Evolutionary conservation across 2,113 vertebrate genomes (phyloP), one percentile per base, ranked within the genome.

Genomic region (Puffinus mauretanicus): DNA sequence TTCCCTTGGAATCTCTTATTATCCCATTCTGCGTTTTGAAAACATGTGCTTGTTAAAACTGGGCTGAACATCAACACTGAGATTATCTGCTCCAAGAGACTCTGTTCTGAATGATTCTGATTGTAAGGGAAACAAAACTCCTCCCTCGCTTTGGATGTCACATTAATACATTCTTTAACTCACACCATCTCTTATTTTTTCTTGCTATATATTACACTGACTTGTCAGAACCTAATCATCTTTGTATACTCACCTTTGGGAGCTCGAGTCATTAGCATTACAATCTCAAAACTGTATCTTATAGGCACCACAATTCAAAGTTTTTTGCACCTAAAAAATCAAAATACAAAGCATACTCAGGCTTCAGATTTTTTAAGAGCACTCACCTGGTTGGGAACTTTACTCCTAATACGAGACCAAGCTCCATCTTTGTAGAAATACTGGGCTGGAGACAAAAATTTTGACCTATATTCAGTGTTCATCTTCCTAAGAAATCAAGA

Each of bases 391-490:
- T 84, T 84, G 38, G 95, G 93, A 91, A 94, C 29, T 72, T 97
- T 98, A 95, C 90, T 97, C 83, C 97, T 98, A 76, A 97, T 92
- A 84, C 60, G 97, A 77, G 97, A 96, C 98, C 98, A 99, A 54
- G 79, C 94, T 88, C 98, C 98, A 38, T 98, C 98, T 97, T 97
- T 98, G 86, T 98, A 99, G 36, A 97, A 95, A 97, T 99, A 99
- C 32, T 98, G 98, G 78, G 98, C 84, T 36, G 99, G 99, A 92
- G 99, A 98, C 83, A 98, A 97, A 97, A 98, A 99, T 90, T 99
- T 99, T 86, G 98, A 97, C 93, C 97, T 98, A 86, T 99, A 99
- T 96, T 99, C 99, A 70, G 98, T 98, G 93, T 98, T 99, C 94
- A 98, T 93, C 86, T 98, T 98, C 96, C 99, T 99, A 97, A 64